These are phyloP conservation scores for Ormyrus rosae DNA, from an alignment of 2,888 invertebrate genomes.

Conservation along the genomic window DNA sequence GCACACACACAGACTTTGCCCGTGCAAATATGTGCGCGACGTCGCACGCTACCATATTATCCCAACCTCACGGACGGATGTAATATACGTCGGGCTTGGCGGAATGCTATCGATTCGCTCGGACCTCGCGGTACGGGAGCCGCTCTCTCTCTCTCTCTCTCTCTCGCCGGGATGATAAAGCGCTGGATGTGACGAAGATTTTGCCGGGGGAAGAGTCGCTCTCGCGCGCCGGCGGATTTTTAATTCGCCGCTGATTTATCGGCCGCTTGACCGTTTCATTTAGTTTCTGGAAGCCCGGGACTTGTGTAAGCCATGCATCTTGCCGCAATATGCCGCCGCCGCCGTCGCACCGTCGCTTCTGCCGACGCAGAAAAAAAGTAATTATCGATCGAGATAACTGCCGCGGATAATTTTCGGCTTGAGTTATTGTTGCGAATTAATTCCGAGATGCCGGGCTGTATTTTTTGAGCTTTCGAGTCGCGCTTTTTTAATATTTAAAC, in stretches of 20 bases:
- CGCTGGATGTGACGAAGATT: conserved; percentile 48
- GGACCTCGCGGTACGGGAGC: conserved; percentile 25
- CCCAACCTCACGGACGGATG: conserved; percentile 9
- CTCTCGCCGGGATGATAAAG: conserved; percentile 30
- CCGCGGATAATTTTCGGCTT: conserved; percentile 27
- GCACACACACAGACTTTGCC: too few relatives aligned
- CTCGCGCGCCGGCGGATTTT: conserved; percentile 23
- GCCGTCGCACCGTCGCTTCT: neutral
- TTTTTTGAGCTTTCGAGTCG: conserved; percentile 4
- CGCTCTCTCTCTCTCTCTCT: neutral
- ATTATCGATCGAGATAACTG: conserved; percentile 52
- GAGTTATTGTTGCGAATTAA: conserved; percentile 41
- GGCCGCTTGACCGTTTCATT: conserved; percentile 50
- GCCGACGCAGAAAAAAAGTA: conserved; percentile 36
- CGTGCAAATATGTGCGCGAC: conserved; percentile 3
- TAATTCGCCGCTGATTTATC: conserved; percentile 45
- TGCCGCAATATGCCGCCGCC: neutral
- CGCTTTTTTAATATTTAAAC: neutral
- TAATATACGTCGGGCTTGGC: conserved; percentile 39
- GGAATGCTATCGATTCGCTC: conserved; percentile 56
- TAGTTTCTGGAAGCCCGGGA: conserved; percentile 45
- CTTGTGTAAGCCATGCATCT: conserved; percentile 41
- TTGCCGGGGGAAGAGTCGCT: conserved; percentile 11
- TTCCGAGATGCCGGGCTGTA: conserved; percentile 26
- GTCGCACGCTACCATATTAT: conserved; percentile 32